These are phyloP conservation scores for Imbricaverruca yamaguchii DNA, from an alignment of 2,888 invertebrate genomes.

Conservation along the genomic window DNA sequence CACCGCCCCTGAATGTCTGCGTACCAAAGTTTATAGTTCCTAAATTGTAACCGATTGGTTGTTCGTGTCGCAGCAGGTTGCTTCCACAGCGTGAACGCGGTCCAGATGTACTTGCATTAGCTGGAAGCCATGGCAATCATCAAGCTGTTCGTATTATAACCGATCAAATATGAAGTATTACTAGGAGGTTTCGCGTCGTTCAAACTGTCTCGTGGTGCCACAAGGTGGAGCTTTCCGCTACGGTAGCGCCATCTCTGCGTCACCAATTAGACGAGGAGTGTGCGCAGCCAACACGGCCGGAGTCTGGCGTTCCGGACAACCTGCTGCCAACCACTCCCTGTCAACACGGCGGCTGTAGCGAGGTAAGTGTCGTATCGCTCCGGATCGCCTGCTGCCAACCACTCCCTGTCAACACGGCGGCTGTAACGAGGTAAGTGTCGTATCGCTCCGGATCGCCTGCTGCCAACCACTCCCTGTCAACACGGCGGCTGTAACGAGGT, in stretches of 20 bases:
- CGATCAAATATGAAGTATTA: no score
- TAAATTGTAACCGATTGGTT: no score
- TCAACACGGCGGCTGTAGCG: slow-evolving; percentile 73
- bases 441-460: neutral
- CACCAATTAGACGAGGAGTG: slow-evolving; percentile 25
- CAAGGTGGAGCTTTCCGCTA: slow-evolving; percentile 23
- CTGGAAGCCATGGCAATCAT: no score
- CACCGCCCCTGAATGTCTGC: no score
- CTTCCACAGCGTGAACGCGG: no score
- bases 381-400: neutral
- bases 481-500: slow-evolving; percentile 67
- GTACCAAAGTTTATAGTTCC: no score
- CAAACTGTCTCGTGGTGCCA: no score
- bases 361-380: slow-evolving; percentile 38
- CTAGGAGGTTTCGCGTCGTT: no score
- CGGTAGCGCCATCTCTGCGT: slow-evolving; percentile 29
- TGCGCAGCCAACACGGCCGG: neutral
- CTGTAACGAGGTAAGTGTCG: slow-evolving; percentile 51
- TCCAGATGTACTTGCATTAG: no score
- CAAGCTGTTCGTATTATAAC: no score
- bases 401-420: slow-evolving; percentile 71
- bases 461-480: slow-evolving; percentile 53
- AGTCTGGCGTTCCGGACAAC: neutral
- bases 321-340: slow-evolving; percentile 46
- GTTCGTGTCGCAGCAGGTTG: no score